phyloP scores from a whole-genome alignment of 2,113 vertebrate species.

The Chaetodon auriga region DNA sequence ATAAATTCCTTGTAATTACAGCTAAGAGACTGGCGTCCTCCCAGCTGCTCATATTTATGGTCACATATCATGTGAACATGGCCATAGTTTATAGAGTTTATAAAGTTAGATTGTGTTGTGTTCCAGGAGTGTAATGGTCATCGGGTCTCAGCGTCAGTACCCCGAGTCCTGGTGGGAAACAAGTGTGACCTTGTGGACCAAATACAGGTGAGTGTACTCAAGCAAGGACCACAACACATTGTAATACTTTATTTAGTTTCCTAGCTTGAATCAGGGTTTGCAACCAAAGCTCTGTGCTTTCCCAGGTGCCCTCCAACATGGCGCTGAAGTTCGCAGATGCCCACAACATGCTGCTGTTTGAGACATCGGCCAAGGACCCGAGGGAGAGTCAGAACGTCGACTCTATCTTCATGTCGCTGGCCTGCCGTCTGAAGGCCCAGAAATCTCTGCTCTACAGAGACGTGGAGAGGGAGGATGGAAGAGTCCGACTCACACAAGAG shows the following conservation, averaged over 20 bases:
- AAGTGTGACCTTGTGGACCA: slow-evolving; percentile 97
- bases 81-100: background rate
- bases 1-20: background rate
- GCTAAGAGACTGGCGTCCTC: background rate
- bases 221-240: background rate
- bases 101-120: slow-evolving; percentile 6
- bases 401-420: slow-evolving; percentile 98
- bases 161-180: slow-evolving; percentile 96
- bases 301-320: slow-evolving; percentile 91
- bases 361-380: slow-evolving; percentile 98
- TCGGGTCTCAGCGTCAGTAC: slow-evolving; percentile 91
- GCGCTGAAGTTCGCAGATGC: slow-evolving; percentile 95
- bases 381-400: slow-evolving; percentile 96
- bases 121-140: slow-evolving; percentile 96
- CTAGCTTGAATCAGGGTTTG: background rate
- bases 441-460: slow-evolving; percentile 94
- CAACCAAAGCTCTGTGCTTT: background rate
- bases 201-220: slow-evolving; percentile 85
- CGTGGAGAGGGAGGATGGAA: slow-evolving; percentile 89
- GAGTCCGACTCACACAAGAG: slow-evolving; percentile 85
- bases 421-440: slow-evolving; percentile 95
- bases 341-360: slow-evolving; percentile 98
- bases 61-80: background rate
- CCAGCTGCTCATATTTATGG: background rate
- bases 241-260: background rate